These are phyloP conservation scores for Synergus gifuensis DNA, from an alignment of 2,888 invertebrate species.

Conservation along the genomic window DNA sequence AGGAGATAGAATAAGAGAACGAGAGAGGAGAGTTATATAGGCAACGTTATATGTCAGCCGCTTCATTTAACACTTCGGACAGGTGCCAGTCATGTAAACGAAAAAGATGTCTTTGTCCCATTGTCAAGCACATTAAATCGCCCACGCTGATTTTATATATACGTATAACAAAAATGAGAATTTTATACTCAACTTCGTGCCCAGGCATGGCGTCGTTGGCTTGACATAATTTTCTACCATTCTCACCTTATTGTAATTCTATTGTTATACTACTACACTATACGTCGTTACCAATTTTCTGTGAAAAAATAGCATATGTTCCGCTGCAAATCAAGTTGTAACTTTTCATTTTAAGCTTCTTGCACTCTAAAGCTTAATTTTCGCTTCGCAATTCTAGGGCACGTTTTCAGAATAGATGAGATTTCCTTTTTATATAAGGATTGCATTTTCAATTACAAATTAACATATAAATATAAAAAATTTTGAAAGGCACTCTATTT, in stretches of 20 bases:
- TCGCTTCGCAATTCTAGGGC: not conserved
- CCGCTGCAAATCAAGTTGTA: slow-evolving; percentile 21
- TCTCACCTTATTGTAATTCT: slow-evolving; percentile 14
- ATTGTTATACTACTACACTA: not conserved
- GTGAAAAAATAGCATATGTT: slow-evolving; percentile 25
- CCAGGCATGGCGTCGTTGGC: slow-evolving; percentile 63
- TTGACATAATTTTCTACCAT: slow-evolving; percentile 65
- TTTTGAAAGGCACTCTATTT: no score
- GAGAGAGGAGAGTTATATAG: not conserved
- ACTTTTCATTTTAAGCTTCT: not conserved
- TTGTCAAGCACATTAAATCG: slow-evolving; percentile 35
- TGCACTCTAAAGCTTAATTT: not conserved
- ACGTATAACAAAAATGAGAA: not conserved
- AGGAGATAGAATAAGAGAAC: not conserved
- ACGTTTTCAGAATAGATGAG: not conserved
- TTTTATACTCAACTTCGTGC: slow-evolving; percentile 61
- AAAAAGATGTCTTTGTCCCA: slow-evolving; percentile 35
- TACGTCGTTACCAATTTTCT: slow-evolving; percentile 25
- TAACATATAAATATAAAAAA: no score
- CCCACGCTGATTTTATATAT: not conserved
- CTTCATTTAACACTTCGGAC: slow-evolving; percentile 25
- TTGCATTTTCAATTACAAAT: no score
- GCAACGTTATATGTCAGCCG: not conserved
- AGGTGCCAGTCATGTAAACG: slow-evolving; percentile 31
- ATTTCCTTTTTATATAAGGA: no score